Evolutionary conservation across 2,888 invertebrate species (phyloP).

Genomic region (Phasia obesa): DNA sequence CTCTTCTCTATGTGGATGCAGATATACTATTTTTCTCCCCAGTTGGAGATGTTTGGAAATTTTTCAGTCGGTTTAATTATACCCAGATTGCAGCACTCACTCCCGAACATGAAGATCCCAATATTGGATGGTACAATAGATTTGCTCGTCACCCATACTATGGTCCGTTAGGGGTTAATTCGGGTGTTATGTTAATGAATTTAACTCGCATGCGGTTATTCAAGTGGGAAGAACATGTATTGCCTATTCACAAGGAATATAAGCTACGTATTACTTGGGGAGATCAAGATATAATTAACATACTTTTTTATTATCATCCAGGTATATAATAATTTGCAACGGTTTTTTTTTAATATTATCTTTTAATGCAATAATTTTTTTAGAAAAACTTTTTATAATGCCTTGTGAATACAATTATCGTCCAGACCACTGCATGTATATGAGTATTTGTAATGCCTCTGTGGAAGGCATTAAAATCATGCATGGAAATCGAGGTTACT

Average conservation of each 20-base stretch:
- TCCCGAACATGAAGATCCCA: conserved; percentile 95
- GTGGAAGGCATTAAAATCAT: conserved; percentile 89
- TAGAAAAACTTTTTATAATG: conserved; percentile 89
- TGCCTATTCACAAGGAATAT: conserved; percentile 93
- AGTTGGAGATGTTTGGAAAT: conserved; percentile 90
- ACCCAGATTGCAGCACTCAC: conserved; percentile 94
- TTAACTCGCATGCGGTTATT: conserved; percentile 94
- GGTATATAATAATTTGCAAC: conserved; percentile 80
- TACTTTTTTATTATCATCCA: conserved; percentile 91
- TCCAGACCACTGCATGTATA: conserved; percentile 98
- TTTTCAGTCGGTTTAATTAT: conserved; percentile 90
- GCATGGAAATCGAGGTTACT: conserved; percentile 94
- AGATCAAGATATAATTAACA: conserved; percentile 97
- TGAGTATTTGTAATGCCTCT: conserved; percentile 89
- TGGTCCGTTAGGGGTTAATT: conserved; percentile 92
- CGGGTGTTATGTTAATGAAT: conserved; percentile 99
- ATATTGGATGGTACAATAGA: conserved; percentile 96
- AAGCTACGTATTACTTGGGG: conserved; percentile 96
- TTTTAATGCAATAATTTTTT: conserved; percentile 71
- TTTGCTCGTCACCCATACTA: conserved; percentile 98
- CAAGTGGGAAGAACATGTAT: conserved; percentile 92
- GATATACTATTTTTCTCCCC: conserved; percentile 94
- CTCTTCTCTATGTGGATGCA: conserved; percentile 95
- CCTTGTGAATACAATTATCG: conserved; percentile 95
- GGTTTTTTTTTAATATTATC: background rate